These are phyloP conservation scores for Todiramphus chloris DNA, from an alignment of 2,113 vertebrate species.

Conservation along the genomic window DNA sequence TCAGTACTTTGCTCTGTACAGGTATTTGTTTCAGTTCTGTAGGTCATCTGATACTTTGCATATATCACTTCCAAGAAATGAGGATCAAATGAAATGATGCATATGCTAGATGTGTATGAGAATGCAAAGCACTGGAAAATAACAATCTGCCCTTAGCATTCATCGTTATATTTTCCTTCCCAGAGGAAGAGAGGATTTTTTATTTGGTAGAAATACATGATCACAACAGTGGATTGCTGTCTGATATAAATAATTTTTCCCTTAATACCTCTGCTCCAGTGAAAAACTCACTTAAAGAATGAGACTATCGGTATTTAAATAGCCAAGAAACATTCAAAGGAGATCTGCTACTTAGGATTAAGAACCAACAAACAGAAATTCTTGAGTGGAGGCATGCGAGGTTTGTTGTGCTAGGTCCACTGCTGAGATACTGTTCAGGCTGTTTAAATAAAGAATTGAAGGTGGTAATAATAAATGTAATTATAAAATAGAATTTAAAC, in stretches of 20 bases:
- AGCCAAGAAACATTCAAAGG: neutral
- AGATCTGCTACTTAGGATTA: neutral
- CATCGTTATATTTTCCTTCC: neutral
- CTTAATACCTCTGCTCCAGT: neutral
- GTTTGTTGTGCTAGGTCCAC: neutral
- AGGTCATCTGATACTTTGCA: neutral
- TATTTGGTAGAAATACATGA: neutral
- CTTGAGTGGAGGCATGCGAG: neutral
- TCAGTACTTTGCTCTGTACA: neutral
- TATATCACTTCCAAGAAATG: neutral
- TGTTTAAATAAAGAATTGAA: neutral
- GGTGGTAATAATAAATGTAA: neutral
- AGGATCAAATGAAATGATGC: neutral
- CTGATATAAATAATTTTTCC: neutral
- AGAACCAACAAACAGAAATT: neutral
- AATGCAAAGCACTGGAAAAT: neutral
- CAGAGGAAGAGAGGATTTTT: neutral
- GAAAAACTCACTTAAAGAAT: neutral
- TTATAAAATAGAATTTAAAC: neutral
- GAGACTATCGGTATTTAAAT: neutral
- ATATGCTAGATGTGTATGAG: neutral
- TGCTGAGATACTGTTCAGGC: neutral
- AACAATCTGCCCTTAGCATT: neutral
- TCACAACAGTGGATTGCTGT: rapidly evolving
- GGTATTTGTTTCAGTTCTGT: neutral